These are phyloP conservation scores for Globia sparganii DNA, from an alignment of 2,888 invertebrate species.

Conservation along the genomic window DNA sequence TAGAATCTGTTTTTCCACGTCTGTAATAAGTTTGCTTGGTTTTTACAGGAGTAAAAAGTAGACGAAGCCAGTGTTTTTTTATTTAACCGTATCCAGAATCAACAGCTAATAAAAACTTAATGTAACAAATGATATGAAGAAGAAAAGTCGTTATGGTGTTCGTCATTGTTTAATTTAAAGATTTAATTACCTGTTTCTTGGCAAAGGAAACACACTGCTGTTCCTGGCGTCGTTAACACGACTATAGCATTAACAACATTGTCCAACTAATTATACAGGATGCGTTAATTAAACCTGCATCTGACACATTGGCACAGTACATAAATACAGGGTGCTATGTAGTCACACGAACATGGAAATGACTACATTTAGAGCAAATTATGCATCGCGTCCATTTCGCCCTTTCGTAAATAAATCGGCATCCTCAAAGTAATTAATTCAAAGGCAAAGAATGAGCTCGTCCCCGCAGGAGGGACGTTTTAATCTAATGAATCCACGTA, in stretches of 20 bases:
- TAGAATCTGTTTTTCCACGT: conserved; percentile 13
- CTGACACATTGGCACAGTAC: conserved; percentile 42
- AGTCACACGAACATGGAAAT: conserved; percentile 60
- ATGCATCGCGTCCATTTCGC: conserved; percentile 56
- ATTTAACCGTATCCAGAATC: conserved; percentile 9
- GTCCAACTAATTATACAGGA: conserved; percentile 55
- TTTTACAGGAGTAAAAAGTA: conserved; percentile 7
- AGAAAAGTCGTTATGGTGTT: conserved; percentile 31
- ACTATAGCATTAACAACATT: conserved; percentile 40
- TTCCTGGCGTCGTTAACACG: conserved; percentile 16
- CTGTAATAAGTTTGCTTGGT: conserved; percentile 8
- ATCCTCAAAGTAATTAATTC: conserved; percentile 66
- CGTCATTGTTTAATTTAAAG: conserved; percentile 31
- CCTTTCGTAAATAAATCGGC: conserved; percentile 63
- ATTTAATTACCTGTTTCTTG: conserved; percentile 40
- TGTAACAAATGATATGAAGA: conserved; percentile 26
- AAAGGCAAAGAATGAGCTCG: conserved; percentile 44
- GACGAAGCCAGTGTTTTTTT: conserved; percentile 3
- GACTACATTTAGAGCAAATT: conserved; percentile 56
- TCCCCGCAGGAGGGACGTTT: conserved; percentile 52
- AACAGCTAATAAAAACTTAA: conserved; percentile 38
- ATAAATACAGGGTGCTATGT: conserved; percentile 50
- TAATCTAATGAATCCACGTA: conserved; percentile 68
- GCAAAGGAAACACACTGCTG: conserved; percentile 23
- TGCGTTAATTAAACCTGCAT: conserved; percentile 56